phyloP scores from a whole-genome alignment of 1,140 invertebrate species.

The Diprion similis region DNA sequence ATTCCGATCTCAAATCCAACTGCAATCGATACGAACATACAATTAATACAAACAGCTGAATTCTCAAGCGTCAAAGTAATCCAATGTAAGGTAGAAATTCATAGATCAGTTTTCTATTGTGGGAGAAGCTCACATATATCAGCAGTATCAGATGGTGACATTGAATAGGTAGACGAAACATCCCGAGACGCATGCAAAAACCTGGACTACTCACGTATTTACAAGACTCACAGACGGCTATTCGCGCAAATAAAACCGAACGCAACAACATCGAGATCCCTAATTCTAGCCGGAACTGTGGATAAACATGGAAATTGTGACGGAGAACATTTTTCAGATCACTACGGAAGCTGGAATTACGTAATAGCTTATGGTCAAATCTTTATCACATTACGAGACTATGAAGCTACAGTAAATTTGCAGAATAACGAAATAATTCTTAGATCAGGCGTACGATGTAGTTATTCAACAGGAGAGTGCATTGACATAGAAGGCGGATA shows the following conservation, averaged over 20 bases:
- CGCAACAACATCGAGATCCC: neutral
- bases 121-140: neutral
- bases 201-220: neutral
- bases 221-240: neutral
- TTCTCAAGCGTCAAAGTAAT: too few species aligned
- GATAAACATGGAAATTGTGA: neutral
- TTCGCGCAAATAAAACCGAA: neutral
- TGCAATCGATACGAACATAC: too few species aligned
- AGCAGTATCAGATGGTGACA: neutral
- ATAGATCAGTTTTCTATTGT: neutral
- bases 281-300: neutral
- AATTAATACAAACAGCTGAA: too few species aligned
- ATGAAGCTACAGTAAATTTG: neutral
- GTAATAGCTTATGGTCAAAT: neutral
- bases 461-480: too few species aligned
- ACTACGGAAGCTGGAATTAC: neutral
- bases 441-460: neutral
- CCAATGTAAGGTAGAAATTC: neutral
- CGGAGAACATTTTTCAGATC: neutral
- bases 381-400: neutral
- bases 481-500: too few species aligned
- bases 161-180: neutral
- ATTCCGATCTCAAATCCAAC: too few species aligned
- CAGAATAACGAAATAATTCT: neutral
- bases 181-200: neutral